Conservation (phyloP, 2,888 invertebrate genomes). For the Beris chalybata region DNA sequence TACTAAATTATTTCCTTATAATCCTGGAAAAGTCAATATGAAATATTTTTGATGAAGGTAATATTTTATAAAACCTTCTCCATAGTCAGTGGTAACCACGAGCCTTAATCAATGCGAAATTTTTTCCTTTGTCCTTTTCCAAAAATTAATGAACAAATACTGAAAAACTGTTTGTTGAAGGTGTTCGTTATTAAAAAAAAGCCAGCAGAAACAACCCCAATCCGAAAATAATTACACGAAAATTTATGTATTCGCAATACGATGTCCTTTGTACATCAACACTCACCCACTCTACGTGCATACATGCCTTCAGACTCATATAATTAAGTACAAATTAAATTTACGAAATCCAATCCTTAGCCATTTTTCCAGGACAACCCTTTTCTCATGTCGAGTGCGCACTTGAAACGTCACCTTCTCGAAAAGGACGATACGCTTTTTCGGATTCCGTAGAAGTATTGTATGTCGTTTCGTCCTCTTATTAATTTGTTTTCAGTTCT, state of each 20-base stretch:
- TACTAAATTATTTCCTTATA: neutral
- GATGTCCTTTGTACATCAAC: slow-evolving; percentile 8
- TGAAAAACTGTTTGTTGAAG: too few species aligned
- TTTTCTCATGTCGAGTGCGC: neutral
- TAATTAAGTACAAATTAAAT: slow-evolving; percentile 31
- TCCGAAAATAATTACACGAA: neutral
- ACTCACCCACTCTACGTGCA: slow-evolving; percentile 1
- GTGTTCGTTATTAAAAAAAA: too few species aligned
- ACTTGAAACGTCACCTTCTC: slow-evolving; percentile 1
- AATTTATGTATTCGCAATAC: neutral
- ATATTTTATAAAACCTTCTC: too few species aligned
- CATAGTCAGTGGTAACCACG: too few species aligned
- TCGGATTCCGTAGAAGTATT: slow-evolving; percentile 17
- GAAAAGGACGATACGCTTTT: slow-evolving; percentile 14
- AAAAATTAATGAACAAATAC: too few species aligned
- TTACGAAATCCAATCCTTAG: slow-evolving; percentile 26
- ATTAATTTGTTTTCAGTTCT: slow-evolving; percentile 21
- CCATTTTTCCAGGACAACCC: neutral
- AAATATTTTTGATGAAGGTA: too few species aligned
- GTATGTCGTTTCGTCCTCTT: slow-evolving; percentile 23
- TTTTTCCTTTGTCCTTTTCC: too few species aligned
- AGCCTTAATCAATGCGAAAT: too few species aligned
- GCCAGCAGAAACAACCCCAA: neutral
- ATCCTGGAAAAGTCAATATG: too few species aligned
- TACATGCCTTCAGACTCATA: neutral